phyloP scores from a whole-genome alignment of 1,140 invertebrate genomes.

The Pentalonia nigronervosa region DNA sequence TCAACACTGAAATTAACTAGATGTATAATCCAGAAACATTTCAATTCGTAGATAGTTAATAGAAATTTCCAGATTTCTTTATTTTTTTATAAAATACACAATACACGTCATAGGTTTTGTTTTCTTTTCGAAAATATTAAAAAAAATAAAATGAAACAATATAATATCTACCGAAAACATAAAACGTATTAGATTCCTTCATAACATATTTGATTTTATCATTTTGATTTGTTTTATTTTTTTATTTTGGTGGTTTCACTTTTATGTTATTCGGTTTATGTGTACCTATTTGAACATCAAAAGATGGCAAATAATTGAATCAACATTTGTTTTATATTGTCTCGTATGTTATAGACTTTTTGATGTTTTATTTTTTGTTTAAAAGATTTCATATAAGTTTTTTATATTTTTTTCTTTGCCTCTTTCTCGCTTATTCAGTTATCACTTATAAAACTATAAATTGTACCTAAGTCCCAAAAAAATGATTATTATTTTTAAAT shows the following conservation, averaged over 20 bases:
- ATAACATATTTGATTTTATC: background rate
- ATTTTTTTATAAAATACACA: background rate
- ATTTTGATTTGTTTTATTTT: background rate
- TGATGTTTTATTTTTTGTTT: background rate
- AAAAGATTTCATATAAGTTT: background rate
- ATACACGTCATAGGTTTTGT: background rate
- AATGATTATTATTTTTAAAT: background rate
- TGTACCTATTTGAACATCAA: background rate
- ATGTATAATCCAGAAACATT: background rate
- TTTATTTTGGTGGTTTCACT: background rate
- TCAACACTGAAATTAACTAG: background rate
- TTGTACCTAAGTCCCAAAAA: background rate
- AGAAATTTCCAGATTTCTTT: background rate
- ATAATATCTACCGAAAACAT: background rate
- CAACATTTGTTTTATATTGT: slow-evolving; percentile 8
- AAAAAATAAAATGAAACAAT: background rate
- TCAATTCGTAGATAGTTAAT: background rate
- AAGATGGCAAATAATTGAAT: background rate
- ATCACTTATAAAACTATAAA: background rate
- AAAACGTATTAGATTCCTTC: background rate
- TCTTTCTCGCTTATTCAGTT: background rate
- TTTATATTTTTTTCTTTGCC: background rate
- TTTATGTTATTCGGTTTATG: background rate
- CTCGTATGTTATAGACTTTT: background rate
- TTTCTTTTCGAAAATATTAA: background rate